A percentile compares a stretch with the other conserved stretches of the same genome.
Evolutionary conservation across 1,140 invertebrate species (phyloP).

Genomic region (Protaetia brevitarsis): DNA sequence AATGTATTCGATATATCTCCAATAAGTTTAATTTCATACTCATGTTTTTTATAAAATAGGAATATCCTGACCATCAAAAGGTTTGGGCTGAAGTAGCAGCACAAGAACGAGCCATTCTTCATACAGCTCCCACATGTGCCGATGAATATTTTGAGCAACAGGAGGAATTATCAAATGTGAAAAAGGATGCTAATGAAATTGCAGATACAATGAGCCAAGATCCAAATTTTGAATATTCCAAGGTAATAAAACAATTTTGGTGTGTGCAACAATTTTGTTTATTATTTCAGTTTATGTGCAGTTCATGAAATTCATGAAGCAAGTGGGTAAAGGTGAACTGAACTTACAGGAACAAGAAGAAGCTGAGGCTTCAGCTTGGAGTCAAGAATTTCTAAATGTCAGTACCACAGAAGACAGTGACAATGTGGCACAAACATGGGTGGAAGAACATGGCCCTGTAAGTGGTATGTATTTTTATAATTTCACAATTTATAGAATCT

Average conservation of each 20-base stretch:
- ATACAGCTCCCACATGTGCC: slow-evolving; percentile 20
- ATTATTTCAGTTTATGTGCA: slow-evolving; percentile 46
- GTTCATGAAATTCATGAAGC: slow-evolving; percentile 84
- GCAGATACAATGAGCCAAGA: slow-evolving; percentile 56
- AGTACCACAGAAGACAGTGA: slow-evolving; percentile 35
- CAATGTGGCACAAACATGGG: slow-evolving; percentile 37
- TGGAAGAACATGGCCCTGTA: slow-evolving; percentile 28
- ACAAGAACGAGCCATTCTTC: slow-evolving; percentile 31
- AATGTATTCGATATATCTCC: slow-evolving; percentile 48
- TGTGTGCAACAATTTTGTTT: neutral
- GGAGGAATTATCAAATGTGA: slow-evolving; percentile 49
- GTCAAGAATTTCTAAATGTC: slow-evolving; percentile 52
- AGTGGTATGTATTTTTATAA: slow-evolving; percentile 28
- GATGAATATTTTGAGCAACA: slow-evolving; percentile 25
- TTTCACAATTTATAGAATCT: slow-evolving; percentile 25
- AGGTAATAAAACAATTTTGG: slow-evolving; percentile 46
- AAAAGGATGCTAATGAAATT: slow-evolving; percentile 59
- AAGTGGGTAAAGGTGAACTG: slow-evolving; percentile 65
- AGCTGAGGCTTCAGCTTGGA: slow-evolving; percentile 54
- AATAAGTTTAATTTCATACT: neutral
- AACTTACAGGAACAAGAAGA: slow-evolving; percentile 49
- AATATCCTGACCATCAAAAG: slow-evolving; percentile 35
- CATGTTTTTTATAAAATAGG: slow-evolving; percentile 27
- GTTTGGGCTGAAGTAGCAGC: slow-evolving; percentile 43
- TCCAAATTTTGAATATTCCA: slow-evolving; percentile 68